phyloP scores from a whole-genome alignment of 2,888 invertebrate species.

The Drosophila yooni region DNA sequence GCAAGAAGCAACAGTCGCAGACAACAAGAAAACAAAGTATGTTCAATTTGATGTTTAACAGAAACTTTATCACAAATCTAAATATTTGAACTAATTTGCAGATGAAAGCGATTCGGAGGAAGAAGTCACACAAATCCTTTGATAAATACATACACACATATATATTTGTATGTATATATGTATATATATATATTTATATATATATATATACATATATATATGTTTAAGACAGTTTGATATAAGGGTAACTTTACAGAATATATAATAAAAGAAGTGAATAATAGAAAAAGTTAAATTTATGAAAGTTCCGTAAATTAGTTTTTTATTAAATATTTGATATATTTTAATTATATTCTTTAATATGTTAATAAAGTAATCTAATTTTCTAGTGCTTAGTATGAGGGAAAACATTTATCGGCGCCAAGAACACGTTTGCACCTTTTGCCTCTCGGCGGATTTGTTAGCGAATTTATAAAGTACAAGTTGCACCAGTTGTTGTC shows the following conservation, averaged over 20 bases:
- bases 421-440: constrained; percentile 34
- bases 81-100: constrained; percentile 29
- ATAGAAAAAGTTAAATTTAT: not conserved
- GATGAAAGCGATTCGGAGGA: constrained; percentile 69
- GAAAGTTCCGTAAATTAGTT: not conserved
- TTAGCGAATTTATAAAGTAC: not conserved
- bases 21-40: constrained; percentile 20
- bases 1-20: constrained; percentile 35
- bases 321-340: not conserved
- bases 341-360: not conserved
- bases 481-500: constrained; percentile 44
- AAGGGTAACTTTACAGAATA: not conserved
- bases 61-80: not conserved
- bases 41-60: not conserved
- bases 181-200: constrained; percentile 15
- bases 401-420: constrained; percentile 21
- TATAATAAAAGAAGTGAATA: not conserved
- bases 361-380: not conserved
- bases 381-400: not conserved
- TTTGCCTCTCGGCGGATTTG: not conserved
- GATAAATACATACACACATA: not conserved
- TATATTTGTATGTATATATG: no score
- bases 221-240: constrained; percentile 11
- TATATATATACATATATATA: constrained; percentile 5
- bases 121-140: constrained; percentile 50